Base-by-base conservation (phyloP, 2,797 vertebrate species). In the Ceyx erithaca region DNA sequence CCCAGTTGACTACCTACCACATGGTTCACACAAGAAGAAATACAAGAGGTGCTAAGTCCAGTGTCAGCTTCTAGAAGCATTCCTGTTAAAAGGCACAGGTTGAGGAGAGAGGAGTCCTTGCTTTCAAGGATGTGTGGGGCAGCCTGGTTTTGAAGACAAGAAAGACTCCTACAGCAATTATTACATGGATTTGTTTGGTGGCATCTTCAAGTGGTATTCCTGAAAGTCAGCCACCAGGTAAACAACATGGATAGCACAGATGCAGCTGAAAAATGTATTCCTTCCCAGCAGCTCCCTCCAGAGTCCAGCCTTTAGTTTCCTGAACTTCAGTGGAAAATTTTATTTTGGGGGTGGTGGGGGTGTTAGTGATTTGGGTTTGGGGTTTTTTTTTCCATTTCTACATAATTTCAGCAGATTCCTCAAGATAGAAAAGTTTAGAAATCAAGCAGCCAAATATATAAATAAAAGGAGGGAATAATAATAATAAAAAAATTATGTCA, bases 401-500 rank as follows among this genome's bases (percentile, higher is more conserved):
- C 51, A 75, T 80, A 85, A 95, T 96, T 95, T 96, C 83, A 91
- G 40, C 88, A 97, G 95, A 97, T 97, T 94, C 70, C 85, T 89
- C 90, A 91, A 96, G 95, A 97, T 87, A 96, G 90, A 89, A 92
- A 95, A 95, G 86, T 95, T 97, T 80, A 95, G 92, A 95, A 95
- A 88, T 93, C 85, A 94, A 93, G 84, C 72, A 94, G 75, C 59
- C 87, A 94, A 93, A 95, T 77, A 76, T 77, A 95, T 90, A 93
- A 96, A 94, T 91, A 93, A 90, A 90, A 87, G 21, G 61, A 87
- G 71, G 89, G 46, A 58, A 57, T 89, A 80, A 73, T 4, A 37
- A 12, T 40, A 9, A 20, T 77, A 86, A 93, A 94, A 96, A 96
- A 97, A 90, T 77, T 2, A 94, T 97, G 97, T 97, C 97, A 95